Base-by-base conservation (phyloP, 2,797 vertebrate species). In the Sebastes steindachneri region DNA sequence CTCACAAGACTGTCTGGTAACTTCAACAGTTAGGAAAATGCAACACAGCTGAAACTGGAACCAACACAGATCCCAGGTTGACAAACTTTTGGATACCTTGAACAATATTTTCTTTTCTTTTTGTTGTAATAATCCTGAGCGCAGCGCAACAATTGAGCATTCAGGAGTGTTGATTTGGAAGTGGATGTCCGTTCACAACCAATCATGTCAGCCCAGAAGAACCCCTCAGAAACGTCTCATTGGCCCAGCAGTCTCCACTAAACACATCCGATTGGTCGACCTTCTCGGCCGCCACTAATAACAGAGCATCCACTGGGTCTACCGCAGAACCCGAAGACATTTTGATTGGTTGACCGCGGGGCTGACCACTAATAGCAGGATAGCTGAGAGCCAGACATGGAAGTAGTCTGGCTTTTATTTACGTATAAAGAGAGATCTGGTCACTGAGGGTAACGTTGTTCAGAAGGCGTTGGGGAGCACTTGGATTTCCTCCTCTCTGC, bases 341-440 rank as follows among this genome's bases (percentile, higher is more conserved):
- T 92, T 88, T 89, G 85, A 94, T 89, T 88, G 93, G 88, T 92
- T 70, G 76, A 93, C 95, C 95, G 45, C 91, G 9, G 75, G 55
- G 28, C 81, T 78, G 78, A 90, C 95, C 95, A 86, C 95, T 95
- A 95, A 96, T 94, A 28, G 88, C 88, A 92, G 93, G 87, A 84
- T 92, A 78, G 92, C 84, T 77, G 66, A 73, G 86, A 89, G 88
- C 62, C 84, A 93, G 93, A 94, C 90, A 79, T 86, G 85, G 87
- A 86, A 89, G 88, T 62, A 83, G 89, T 86, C 85, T 93, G 90
- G 81, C 70, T 91, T 84, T 84, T 90, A 83, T 91, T 91, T 88
- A 77, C 63, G 55, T 79, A 17, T 85, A 77, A 21, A 79, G 73
- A 69, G 63, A 57, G 59, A 76, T 85, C 84, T 37, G 78, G 84